Evolutionary conservation across 2,888 invertebrate genomes (phyloP).

Genomic region (Chloroclysta siterata): DNA sequence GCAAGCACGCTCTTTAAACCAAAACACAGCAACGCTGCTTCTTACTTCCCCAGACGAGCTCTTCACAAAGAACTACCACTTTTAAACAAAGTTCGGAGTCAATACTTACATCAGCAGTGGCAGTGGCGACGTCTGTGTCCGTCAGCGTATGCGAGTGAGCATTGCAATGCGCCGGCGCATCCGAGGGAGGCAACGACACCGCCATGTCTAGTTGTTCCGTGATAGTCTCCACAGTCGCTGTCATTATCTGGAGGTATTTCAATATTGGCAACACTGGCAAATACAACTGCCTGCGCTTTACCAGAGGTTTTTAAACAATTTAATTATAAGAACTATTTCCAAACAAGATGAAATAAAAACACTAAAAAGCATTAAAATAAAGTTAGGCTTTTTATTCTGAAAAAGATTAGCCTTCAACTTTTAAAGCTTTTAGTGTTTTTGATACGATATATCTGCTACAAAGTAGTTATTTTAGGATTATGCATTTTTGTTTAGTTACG

Average conservation of each 20-base stretch:
- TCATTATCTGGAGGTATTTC: slow-evolving; percentile 89
- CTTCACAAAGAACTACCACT: too few relatives aligned
- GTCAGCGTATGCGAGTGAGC: slow-evolving; percentile 95
- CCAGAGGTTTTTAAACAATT: neutral
- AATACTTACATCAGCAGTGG: slow-evolving; percentile 79
- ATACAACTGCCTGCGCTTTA: too few relatives aligned
- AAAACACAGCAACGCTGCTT: too few relatives aligned
- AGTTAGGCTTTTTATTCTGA: neutral
- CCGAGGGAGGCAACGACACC: slow-evolving; percentile 91
- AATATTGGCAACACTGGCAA: slow-evolving; percentile 7
- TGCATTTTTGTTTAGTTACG: slow-evolving; percentile 4
- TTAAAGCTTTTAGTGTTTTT: neutral
- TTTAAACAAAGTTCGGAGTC: too few relatives aligned
- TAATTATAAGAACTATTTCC: neutral
- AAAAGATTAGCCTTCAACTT: neutral
- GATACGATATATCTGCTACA: neutral
- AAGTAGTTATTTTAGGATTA: neutral
- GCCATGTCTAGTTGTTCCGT: slow-evolving; percentile 96
- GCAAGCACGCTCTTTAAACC: too few relatives aligned
- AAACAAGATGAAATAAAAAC: neutral
- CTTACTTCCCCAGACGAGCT: too few relatives aligned
- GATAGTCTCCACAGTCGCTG: slow-evolving; percentile 97
- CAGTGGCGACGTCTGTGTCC: slow-evolving; percentile 93
- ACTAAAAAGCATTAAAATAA: neutral
- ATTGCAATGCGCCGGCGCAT: slow-evolving; percentile 88